phyloP scores from a whole-genome alignment of 2,797 vertebrate genomes.

The Cynopterus sphinx region DNA sequence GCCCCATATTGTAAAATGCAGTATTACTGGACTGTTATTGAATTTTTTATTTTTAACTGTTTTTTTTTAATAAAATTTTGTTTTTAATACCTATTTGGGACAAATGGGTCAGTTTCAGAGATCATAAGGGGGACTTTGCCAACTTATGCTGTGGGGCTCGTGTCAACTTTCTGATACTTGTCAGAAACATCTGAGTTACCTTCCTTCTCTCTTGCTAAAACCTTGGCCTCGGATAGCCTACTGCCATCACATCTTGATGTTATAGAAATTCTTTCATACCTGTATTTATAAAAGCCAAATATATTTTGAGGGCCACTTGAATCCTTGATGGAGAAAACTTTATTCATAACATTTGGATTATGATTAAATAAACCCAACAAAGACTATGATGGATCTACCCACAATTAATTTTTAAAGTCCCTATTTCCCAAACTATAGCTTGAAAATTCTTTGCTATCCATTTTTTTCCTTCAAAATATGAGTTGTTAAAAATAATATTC shows the following conservation, averaged over 20 bases:
- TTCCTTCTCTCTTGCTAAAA: not conserved
- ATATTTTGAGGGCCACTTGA: not conserved
- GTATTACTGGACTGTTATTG: not conserved
- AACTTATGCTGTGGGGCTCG: not conserved
- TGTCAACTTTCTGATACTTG: not conserved
- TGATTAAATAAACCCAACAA: not conserved
- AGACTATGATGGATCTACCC: not conserved
- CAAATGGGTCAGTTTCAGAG: not conserved
- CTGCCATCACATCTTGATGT: not conserved
- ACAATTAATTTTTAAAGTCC: not conserved
- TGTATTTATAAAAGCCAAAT: not conserved
- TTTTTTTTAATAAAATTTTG: not conserved
- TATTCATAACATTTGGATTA: not conserved
- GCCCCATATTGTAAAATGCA: not conserved
- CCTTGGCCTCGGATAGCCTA: not conserved
- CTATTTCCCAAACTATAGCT: not conserved
- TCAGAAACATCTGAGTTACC: not conserved
- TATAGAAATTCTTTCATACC: not conserved
- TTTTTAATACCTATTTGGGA: not conserved
- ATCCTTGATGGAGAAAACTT: not conserved
- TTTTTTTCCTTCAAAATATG: not conserved
- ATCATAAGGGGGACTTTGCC: not conserved
- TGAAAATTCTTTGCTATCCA: not conserved
- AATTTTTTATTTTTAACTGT: not conserved
- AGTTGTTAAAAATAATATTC: not conserved